A percentile compares a stretch with the other conserved stretches of the same genome.
Conservation (phyloP, 2,797 vertebrate species). For the Falco biarmicus region DNA sequence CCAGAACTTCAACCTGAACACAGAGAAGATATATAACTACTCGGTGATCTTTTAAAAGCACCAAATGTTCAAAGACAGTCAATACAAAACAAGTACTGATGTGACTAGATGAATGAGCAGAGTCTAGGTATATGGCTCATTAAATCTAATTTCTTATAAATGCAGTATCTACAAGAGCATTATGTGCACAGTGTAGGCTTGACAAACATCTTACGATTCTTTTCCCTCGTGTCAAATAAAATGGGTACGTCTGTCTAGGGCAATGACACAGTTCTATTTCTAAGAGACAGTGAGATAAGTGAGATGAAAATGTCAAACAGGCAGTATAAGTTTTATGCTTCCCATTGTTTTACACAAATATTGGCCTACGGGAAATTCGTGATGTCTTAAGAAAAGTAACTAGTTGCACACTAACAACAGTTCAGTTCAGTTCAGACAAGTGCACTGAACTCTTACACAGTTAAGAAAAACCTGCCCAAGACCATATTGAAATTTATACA, state of each 20-base stretch:
- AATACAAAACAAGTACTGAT: neutral
- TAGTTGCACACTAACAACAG: neutral
- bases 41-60: neutral
- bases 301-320: neutral
- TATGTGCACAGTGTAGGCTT: neutral
- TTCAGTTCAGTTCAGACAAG: neutral
- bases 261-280: neutral
- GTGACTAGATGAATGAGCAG: neutral
- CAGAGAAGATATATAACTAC: neutral
- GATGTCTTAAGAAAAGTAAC: neutral
- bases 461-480: neutral
- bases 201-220: neutral
- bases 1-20: neutral
- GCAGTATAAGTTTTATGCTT: neutral
- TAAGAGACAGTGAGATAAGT: neutral
- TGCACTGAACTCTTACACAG: neutral
- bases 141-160: slow-evolving; percentile 17
- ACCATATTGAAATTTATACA: neutral
- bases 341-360: neutral
- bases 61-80: neutral
- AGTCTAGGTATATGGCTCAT: neutral
- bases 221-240: slow-evolving; percentile 22
- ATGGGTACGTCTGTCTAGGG: neutral
- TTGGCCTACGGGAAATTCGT: neutral
- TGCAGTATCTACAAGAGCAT: neutral